Percentiles rank a stretch among this genome's conserved stretches.
These are phyloP conservation scores for Liposcelis brunnea DNA, from an alignment of 2,888 invertebrate genomes.

Conservation along the genomic window DNA sequence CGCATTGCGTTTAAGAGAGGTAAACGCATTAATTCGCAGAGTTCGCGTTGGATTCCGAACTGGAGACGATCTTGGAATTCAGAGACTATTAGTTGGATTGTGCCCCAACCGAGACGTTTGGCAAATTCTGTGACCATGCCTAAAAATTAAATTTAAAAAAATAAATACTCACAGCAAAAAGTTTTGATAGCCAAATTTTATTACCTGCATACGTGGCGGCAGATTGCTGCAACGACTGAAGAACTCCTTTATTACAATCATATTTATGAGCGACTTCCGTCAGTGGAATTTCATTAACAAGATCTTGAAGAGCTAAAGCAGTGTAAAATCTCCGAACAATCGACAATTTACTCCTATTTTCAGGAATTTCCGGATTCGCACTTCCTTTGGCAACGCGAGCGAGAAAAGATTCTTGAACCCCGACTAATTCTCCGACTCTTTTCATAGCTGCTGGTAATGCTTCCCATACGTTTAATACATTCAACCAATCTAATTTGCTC, in stretches of 20 bases:
- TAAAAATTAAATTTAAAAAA: slow-evolving; percentile 21
- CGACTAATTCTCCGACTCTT: slow-evolving; percentile 75
- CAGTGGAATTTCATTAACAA: slow-evolving; percentile 79
- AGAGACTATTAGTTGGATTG: slow-evolving; percentile 70
- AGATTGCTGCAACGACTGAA: slow-evolving; percentile 87
- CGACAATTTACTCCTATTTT: slow-evolving; percentile 19
- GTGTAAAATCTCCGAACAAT: slow-evolving; percentile 57
- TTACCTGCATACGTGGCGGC: slow-evolving; percentile 86
- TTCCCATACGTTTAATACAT: slow-evolving; percentile 66
- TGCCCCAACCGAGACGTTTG: slow-evolving; percentile 78
- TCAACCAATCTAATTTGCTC: slow-evolving; percentile 65
- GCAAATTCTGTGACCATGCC: slow-evolving; percentile 97
- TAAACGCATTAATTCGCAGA: slow-evolving; percentile 78
- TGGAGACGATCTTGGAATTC: slow-evolving; percentile 89
- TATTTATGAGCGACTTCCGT: slow-evolving; percentile 67
- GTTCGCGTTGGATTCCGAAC: slow-evolving; percentile 83
- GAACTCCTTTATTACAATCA: slow-evolving; percentile 68
- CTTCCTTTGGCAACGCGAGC: slow-evolving; percentile 25
- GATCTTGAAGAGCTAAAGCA: slow-evolving; percentile 77
- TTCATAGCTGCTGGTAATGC: slow-evolving; percentile 58
- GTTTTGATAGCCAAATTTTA: neutral
- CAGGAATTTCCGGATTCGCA: neutral
- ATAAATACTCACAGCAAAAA: neutral
- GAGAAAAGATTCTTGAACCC: slow-evolving; percentile 73
- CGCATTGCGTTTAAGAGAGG: slow-evolving; percentile 65